phyloP scores from a whole-genome alignment of 2,113 vertebrate genomes.

The Rhinichthys klamathensis region DNA sequence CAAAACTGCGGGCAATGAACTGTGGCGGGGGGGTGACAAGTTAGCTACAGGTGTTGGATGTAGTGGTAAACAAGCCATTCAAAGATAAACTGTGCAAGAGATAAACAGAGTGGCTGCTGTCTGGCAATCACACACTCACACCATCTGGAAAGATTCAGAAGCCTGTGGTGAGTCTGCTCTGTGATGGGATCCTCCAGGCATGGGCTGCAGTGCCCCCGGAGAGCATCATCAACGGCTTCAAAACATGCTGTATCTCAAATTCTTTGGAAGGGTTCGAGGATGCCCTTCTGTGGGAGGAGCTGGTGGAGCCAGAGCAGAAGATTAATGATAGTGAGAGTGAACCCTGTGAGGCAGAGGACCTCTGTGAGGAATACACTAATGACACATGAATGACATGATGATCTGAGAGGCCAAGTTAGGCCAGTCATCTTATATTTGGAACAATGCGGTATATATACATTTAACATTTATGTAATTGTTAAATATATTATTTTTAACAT shows the following conservation, averaged over 20 bases:
- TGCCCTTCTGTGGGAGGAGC: neutral
- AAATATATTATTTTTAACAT: too few species aligned
- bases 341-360: neutral
- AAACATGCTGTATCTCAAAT: neutral
- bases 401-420: neutral
- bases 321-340: neutral
- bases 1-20: neutral
- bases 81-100: neutral
- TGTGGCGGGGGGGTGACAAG: neutral
- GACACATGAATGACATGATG: neutral
- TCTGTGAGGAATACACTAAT: neutral
- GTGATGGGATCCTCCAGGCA: neutral
- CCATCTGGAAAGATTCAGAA: neutral
- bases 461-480: too few species aligned
- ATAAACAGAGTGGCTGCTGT: neutral
- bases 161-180: neutral
- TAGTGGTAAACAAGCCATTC: neutral
- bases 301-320: neutral
- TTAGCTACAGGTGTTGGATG: neutral
- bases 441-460: too few species aligned
- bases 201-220: neutral
- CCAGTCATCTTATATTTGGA: neutral
- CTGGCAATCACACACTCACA: neutral
- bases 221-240: neutral
- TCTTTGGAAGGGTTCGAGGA: neutral